Percentiles rank a stretch among this genome's conserved stretches.
Evolutionary conservation across 1,140 invertebrate genomes (phyloP).

Genomic region (Zelostemma sp.): DNA sequence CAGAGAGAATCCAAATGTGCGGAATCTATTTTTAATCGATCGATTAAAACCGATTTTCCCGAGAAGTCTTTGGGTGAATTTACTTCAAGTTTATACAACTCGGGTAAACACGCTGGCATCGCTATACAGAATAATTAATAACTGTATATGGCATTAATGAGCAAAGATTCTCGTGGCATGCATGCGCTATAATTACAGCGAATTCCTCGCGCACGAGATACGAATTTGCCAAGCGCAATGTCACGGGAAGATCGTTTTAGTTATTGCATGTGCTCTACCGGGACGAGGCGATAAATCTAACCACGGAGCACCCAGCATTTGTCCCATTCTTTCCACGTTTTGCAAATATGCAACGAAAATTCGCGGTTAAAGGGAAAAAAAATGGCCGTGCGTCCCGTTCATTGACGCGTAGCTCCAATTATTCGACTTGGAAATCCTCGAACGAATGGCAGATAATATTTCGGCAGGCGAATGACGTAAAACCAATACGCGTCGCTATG

Average conservation of each 20-base stretch:
- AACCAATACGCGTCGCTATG: slow-evolving; percentile 42
- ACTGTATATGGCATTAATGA: slow-evolving; percentile 37
- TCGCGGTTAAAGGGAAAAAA: no score
- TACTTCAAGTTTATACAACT: neutral
- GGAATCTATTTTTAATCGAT: no score
- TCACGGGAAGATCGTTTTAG: slow-evolving; percentile 36
- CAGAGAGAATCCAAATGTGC: no score
- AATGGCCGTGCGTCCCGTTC: no score
- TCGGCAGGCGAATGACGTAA: slow-evolving; percentile 39
- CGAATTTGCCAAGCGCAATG: slow-evolving; percentile 41
- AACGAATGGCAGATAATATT: no score
- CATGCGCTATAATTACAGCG: slow-evolving; percentile 42
- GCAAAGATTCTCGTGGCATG: slow-evolving; percentile 42
- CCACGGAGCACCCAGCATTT: neutral
- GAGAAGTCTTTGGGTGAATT: neutral
- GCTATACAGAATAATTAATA: slow-evolving; percentile 40
- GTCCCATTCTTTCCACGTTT: neutral
- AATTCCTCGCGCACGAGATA: slow-evolving; percentile 39
- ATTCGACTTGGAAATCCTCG: no score
- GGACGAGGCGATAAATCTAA: slow-evolving; percentile 35
- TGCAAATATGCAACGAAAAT: no score
- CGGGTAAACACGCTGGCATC: neutral
- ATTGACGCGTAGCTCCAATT: no score
- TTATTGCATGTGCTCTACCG: slow-evolving; percentile 26
- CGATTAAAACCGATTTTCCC: no score